Base-by-base conservation (phyloP, 2,113 vertebrate species). In the Rhadina sibilatrix region DNA sequence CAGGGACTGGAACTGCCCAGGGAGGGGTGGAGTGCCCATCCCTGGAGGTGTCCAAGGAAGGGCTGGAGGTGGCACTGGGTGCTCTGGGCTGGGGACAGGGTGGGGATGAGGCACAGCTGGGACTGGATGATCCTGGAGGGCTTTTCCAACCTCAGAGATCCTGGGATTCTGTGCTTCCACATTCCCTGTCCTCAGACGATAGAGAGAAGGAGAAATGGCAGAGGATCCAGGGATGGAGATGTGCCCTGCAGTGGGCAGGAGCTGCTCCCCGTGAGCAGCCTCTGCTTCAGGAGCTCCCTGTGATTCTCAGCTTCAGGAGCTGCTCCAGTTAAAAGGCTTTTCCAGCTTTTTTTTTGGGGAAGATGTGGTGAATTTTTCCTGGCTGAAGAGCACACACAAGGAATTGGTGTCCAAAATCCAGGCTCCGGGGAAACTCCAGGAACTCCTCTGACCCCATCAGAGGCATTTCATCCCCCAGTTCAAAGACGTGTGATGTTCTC, bases 91-190 rank as follows among this genome's bases (percentile, higher is more conserved):
- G 65, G n/a, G 10, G 24, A 47, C 24, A 56, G 4, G 49, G 49
- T 35, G 56, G 65, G 30, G 0, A 54, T 25, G 0, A 1, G 47
- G 19, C 30, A 40, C n/a, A 40, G 65, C 2, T 21, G 0, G 75
- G 35, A 42, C 8, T 47, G 0, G 0, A 9, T 52, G 46, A 1
- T 0, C 56, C 7, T 1, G 33, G 16, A 63, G 30, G 1, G 11
- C 1, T 56, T 71, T 87, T 27, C 30, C 31, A 12, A 0, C 10
- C 12, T 75, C 35, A 23, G 6, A 0, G 8, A 56, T 30, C 20
- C 40, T 6, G 11, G 40, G 6, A 40, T 46, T 60, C 69, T 53
- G 30, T 8, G 15, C 24, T 12, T 65, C 10, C 24, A 37, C 30
- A 30, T 54, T 82, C 33, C 35, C 25, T 19, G 4, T 20, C 28